Conservation (phyloP, 2,797 vertebrate species). For the Acanthornis magna region DNA sequence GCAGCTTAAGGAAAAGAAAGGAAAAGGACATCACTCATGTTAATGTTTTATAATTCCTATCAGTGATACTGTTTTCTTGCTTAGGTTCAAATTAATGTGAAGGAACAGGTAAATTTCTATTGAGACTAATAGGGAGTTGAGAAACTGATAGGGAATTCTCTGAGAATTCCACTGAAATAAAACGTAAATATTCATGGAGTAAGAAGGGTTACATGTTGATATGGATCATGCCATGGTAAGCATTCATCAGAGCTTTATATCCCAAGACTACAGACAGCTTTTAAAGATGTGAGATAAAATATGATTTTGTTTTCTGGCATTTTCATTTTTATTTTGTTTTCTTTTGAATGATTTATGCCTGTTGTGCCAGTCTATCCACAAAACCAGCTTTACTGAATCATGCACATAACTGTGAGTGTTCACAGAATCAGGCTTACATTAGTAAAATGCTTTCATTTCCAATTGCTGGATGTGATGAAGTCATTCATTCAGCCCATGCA, state of each 20-base stretch:
- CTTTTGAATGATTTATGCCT: neutral
- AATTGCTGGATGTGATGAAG: neutral
- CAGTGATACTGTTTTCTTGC: neutral
- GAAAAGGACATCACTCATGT: neutral
- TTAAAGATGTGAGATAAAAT: neutral
- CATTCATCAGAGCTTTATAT: neutral
- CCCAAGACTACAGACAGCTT: neutral
- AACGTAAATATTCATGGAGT: neutral
- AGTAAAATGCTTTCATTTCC: neutral
- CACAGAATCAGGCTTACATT: neutral
- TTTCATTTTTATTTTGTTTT: neutral
- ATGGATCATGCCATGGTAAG: neutral
- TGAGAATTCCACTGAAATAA: neutral
- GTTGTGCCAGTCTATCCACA: neutral
- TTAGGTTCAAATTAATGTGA: neutral
- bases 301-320: neutral
- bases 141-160: neutral
- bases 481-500: neutral
- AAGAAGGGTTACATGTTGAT: neutral
- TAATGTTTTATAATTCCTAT: neutral
- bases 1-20: neutral
- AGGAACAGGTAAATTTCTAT: neutral
- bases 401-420: neutral
- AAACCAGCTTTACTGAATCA: neutral
- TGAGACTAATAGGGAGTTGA: neutral